Conservation (phyloP, 2,113 vertebrate genomes). For the Uria aalge region DNA sequence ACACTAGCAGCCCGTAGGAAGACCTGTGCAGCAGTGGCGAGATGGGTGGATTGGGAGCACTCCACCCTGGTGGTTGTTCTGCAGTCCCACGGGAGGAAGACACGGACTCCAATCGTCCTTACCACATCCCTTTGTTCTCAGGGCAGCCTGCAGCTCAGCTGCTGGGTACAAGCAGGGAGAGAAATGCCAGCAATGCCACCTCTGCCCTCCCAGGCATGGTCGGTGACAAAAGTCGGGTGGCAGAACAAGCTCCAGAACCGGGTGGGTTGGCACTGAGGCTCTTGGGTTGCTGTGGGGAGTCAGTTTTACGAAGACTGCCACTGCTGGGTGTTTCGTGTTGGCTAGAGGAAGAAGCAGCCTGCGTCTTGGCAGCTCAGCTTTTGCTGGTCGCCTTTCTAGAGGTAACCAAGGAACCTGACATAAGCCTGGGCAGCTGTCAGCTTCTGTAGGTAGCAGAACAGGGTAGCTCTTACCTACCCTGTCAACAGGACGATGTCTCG, state of each 20-base stretch:
- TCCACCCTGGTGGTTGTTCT: not conserved
- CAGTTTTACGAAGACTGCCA: not conserved
- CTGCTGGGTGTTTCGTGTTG: not conserved
- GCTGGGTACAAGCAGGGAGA: not conserved
- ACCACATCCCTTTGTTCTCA: not conserved
- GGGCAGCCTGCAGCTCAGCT: fast-evolving
- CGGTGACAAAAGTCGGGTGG: fast-evolving
- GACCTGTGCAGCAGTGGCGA: too few relatives aligned
- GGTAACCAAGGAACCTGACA: not conserved
- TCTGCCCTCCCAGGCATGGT: not conserved
- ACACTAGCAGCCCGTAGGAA: fast-evolving
- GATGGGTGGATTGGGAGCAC: not conserved
- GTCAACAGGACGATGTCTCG: not conserved
- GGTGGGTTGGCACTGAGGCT: not conserved
- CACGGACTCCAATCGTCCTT: not conserved
- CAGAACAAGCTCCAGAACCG: not conserved
- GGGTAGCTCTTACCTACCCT: not conserved
- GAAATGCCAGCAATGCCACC: not conserved
- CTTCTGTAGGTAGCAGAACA: not conserved
- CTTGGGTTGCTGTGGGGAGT: not conserved
- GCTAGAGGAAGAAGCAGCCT: not conserved
- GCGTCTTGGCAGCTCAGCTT: not conserved
- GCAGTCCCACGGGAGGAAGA: not conserved
- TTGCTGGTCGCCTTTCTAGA: not conserved
- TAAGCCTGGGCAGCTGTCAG: not conserved